Evolutionary conservation across 2,888 invertebrate species (phyloP).

Genomic region (Horisme vitalbata): DNA sequence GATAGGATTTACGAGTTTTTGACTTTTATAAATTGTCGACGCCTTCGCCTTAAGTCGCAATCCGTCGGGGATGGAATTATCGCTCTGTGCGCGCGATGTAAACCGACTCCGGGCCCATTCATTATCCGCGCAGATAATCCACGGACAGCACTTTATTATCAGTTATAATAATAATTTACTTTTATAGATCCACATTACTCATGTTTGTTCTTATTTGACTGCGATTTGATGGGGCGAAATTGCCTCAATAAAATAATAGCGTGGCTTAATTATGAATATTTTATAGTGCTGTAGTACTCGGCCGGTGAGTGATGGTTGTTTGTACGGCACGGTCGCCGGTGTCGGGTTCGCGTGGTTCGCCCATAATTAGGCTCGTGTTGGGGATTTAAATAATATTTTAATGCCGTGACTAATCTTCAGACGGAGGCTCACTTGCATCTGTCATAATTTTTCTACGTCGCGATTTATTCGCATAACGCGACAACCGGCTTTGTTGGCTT

Average conservation of each 20-base stretch:
- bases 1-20: conserved; percentile 71
- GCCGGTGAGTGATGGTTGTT: no score
- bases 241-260: conserved; percentile 71
- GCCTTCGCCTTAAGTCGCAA: conserved; percentile 74
- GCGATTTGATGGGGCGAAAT: conserved; percentile 69
- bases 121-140: conserved; percentile 77
- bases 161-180: conserved; percentile 82
- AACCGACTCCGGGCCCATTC: conserved; percentile 68
- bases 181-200: conserved; percentile 79
- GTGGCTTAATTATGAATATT: conserved; percentile 57
- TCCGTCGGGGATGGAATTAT: conserved; percentile 67
- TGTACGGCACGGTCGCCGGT: conserved; percentile 28
- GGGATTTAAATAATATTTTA: conserved; percentile 70
- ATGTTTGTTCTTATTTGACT: conserved; percentile 80
- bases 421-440: conserved; percentile 63
- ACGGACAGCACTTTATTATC: conserved; percentile 80
- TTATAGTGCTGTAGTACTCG: no score
- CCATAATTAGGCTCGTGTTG: conserved; percentile 63
- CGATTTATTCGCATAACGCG: conserved; percentile 72
- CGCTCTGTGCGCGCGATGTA: conserved; percentile 66
- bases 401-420: conserved; percentile 70
- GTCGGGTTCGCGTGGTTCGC: conserved; percentile 63
- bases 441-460: conserved; percentile 82
- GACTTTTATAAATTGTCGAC: conserved; percentile 76
- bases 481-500: conserved; percentile 68